These are phyloP conservation scores for Camelus dromedarius DNA, from an alignment of 2,113 vertebrate species.

Conservation along the genomic window DNA sequence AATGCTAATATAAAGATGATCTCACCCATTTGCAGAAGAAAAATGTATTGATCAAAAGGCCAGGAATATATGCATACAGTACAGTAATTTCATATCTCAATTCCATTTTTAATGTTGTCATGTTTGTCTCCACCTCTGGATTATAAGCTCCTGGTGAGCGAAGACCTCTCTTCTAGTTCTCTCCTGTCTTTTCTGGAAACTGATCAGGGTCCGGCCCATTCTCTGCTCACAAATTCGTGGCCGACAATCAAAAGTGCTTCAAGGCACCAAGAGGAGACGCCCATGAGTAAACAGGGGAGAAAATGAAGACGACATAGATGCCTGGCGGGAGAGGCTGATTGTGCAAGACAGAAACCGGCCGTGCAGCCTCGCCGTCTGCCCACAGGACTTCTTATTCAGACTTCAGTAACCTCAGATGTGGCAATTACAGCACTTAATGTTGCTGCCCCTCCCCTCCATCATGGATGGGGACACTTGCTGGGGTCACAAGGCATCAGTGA, in stretches of 20 bases:
- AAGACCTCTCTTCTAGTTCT: background rate
- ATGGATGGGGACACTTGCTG: background rate
- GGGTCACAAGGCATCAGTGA: background rate
- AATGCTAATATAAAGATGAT: background rate
- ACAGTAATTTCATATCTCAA: background rate
- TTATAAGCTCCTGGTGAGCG: background rate
- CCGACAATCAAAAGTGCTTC: background rate
- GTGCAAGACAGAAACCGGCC: background rate
- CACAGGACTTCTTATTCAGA: background rate
- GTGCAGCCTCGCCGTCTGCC: background rate
- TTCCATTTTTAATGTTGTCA: background rate
- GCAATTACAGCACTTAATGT: background rate
- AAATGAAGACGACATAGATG: background rate
- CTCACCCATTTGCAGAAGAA: background rate
- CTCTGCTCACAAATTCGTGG: background rate
- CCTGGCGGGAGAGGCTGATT: background rate
- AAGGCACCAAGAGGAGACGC: background rate
- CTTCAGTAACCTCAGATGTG: background rate
- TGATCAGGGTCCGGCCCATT: background rate
- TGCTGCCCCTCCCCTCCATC: background rate
- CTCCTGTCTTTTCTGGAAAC: background rate
- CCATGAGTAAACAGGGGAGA: background rate
- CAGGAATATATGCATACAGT: background rate
- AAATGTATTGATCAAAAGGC: background rate
- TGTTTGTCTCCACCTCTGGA: background rate